A percentile compares a stretch with the other conserved stretches of the same genome.
Evolutionary conservation across 2,888 invertebrate species (phyloP).

Genomic region (Apodemia mormo): DNA sequence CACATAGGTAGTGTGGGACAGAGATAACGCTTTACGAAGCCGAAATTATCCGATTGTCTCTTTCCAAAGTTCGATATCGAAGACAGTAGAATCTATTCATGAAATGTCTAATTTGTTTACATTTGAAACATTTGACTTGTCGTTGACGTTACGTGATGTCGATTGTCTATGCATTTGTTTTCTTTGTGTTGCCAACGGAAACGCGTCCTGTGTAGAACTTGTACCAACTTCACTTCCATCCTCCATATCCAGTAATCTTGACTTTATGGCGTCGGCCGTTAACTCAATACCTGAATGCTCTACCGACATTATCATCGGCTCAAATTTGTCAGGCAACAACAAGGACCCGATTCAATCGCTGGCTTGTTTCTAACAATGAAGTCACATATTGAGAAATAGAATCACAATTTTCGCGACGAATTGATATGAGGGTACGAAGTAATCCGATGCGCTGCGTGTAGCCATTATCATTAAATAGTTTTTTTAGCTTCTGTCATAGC

Average conservation of each 20-base stretch:
- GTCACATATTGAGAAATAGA: constrained; percentile 30
- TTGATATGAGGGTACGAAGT: constrained; percentile 31
- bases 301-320: constrained; percentile 33
- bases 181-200: constrained; percentile 22
- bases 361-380: constrained; percentile 25
- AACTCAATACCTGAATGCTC: constrained; percentile 33
- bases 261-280: constrained; percentile 29
- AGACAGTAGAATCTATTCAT: background rate
- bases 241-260: constrained; percentile 28
- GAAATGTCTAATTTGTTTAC: constrained; percentile 21
- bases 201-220: constrained; percentile 19
- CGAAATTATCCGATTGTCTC: no score
- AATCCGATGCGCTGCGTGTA: no score
- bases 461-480: no score
- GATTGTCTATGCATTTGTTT: background rate
- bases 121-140: constrained; percentile 22
- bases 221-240: constrained; percentile 23
- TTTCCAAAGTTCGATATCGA: no score
- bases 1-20: no score
- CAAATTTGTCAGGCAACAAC: constrained; percentile 30
- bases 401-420: constrained; percentile 29
- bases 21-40: no score
- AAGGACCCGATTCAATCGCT: constrained; percentile 29
- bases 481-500: no score
- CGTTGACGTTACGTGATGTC: background rate